Evolutionary conservation across 2,113 vertebrate species (phyloP).

Genomic region (Grantiella picta): DNA sequence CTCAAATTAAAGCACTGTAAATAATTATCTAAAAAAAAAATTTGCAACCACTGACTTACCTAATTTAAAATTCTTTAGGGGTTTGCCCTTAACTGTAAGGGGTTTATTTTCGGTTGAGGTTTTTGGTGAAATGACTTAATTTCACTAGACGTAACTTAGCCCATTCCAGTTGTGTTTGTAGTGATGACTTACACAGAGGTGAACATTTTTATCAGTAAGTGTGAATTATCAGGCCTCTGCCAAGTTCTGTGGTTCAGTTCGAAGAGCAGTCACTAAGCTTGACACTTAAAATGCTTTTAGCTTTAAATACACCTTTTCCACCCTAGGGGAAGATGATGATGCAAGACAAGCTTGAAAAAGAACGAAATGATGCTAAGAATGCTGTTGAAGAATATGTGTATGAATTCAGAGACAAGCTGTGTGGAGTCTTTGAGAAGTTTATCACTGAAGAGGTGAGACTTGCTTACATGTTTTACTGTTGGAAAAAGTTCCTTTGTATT

Average conservation of each 20-base stretch:
- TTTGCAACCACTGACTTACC: rapidly evolving
- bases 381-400: slow-evolving; percentile 95
- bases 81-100: not conserved
- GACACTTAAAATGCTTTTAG: not conserved
- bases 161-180: not conserved
- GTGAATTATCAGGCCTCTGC: not conserved
- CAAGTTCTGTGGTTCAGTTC: not conserved
- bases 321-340: slow-evolving; percentile 90
- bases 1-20: not conserved
- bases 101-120: not conserved
- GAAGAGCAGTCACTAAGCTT: not conserved
- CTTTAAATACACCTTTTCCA: not conserved
- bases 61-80: not conserved
- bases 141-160: not conserved
- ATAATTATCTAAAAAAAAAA: not conserved
- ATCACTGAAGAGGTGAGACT: slow-evolving; percentile 84
- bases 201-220: not conserved
- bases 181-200: not conserved
- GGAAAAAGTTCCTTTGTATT: not conserved
- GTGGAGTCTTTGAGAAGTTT: slow-evolving; percentile 85
- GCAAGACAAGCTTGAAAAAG: slow-evolving; percentile 95
- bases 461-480: not conserved
- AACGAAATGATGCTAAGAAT: slow-evolving; percentile 93
- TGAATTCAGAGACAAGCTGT: slow-evolving; percentile 89
- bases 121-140: not conserved